These are phyloP conservation scores for Heteractis magnifica DNA, from an alignment of 92 coral and sea anemone species.

Conservation along the genomic window DNA sequence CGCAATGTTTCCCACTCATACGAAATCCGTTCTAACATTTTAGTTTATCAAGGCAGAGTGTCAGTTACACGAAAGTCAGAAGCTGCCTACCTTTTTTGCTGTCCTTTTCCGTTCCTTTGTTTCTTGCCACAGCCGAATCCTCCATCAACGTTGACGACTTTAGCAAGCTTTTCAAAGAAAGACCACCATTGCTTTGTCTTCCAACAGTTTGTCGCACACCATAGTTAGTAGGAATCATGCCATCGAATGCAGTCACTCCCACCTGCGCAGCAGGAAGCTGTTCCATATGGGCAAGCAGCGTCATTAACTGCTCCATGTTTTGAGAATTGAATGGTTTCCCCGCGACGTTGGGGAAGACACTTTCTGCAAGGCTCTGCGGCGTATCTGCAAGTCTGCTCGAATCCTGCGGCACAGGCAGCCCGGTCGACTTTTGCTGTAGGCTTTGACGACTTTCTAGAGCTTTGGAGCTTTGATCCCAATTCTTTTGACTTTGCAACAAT, in stretches of 20 bases:
- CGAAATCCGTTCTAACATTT: too few relatives aligned
- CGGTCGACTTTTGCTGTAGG: not conserved
- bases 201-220: slow-evolving; percentile 36
- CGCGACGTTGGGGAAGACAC: slow-evolving; percentile 26
- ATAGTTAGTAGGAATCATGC: slow-evolving; percentile 31
- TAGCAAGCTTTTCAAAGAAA: slow-evolving; percentile 41
- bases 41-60: too few relatives aligned
- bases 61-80: too few relatives aligned
- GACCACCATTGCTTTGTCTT: not conserved
- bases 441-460: slow-evolving; percentile 4
- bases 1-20: too few relatives aligned
- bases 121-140: slow-evolving; percentile 43
- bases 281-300: slow-evolving; percentile 26
- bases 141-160: slow-evolving; percentile 48
- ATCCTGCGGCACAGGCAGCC: slow-evolving; percentile 10
- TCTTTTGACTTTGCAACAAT: not conserved
- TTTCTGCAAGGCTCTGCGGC: slow-evolving; percentile 8
- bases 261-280: slow-evolving; percentile 31
- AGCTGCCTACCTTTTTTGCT: not conserved
- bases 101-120: slow-evolving; percentile 20
- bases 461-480: not conserved
- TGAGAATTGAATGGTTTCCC: slow-evolving; percentile 2
- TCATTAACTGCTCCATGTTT: slow-evolving; percentile 36
- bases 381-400: not conserved
- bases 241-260: slow-evolving; percentile 12